A percentile compares a stretch with the other conserved stretches of the same genome.
Conservation (phyloP, 2,113 vertebrate species). For the Scomber colias region DNA sequence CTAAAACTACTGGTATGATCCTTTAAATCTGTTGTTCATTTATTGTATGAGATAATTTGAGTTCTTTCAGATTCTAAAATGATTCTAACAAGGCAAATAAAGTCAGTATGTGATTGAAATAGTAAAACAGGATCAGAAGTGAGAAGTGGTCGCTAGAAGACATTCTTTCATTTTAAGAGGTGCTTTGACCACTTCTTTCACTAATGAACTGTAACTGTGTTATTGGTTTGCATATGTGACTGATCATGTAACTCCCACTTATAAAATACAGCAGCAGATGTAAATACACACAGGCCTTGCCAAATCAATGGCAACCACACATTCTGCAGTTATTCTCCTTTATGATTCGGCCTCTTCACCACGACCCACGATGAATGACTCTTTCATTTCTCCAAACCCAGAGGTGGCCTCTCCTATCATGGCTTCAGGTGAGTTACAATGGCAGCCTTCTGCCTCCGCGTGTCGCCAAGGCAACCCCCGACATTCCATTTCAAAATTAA, state of each 20-base stretch:
- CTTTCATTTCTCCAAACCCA: constrained; percentile 46
- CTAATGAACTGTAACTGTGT: background rate
- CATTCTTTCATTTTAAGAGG: too few species aligned
- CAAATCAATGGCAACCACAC: constrained; percentile 52
- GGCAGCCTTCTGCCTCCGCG: constrained; percentile 27
- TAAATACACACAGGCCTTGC: constrained; percentile 8
- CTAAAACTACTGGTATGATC: too few species aligned
- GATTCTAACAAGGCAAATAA: too few species aligned
- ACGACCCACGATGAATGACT: constrained; percentile 30
- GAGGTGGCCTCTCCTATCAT: constrained; percentile 39
- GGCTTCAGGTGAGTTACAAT: constrained; percentile 53
- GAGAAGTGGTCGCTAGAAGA: too few species aligned
- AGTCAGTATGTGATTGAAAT: too few species aligned
- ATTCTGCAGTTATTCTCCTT: constrained; percentile 24
- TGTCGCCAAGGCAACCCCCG: constrained; percentile 76
- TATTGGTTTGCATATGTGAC: background rate
- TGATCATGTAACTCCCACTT: background rate
- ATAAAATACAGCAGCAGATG: background rate
- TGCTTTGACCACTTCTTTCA: background rate
- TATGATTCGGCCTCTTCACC: constrained; percentile 24
- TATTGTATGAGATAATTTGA: too few species aligned
- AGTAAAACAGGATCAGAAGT: too few species aligned
- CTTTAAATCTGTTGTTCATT: too few species aligned
- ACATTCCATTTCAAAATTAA: constrained; percentile 70
- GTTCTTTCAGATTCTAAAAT: too few species aligned